Evolutionary conservation across 2,113 vertebrate species (phyloP).

Genomic region (Heterocephalus glaber): DNA sequence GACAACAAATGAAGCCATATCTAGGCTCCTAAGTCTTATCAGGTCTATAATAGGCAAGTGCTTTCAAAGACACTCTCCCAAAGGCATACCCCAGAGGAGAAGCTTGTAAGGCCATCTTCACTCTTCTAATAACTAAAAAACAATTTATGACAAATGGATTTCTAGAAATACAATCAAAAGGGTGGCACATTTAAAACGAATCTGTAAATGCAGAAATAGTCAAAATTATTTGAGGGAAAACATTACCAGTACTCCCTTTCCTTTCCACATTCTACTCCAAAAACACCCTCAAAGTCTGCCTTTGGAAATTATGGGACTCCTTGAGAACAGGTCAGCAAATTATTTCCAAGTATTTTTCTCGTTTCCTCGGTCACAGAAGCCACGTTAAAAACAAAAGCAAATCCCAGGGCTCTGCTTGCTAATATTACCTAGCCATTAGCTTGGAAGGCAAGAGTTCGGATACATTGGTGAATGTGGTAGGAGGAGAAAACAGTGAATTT

Average conservation of each 20-base stretch:
- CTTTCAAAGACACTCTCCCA: not conserved
- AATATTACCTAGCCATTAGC: not conserved
- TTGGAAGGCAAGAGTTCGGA: not conserved
- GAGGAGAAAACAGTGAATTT: not conserved
- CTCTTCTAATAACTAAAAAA: not conserved
- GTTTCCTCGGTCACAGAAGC: not conserved
- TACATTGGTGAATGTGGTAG: not conserved
- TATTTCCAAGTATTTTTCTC: not conserved
- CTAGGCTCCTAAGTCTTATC: not conserved
- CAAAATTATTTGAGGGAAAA: not conserved
- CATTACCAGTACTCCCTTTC: not conserved
- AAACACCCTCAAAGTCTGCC: not conserved
- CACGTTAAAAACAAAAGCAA: not conserved
- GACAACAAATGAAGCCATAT: not conserved
- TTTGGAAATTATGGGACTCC: slow-evolving; percentile 18
- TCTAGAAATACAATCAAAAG: slow-evolving; percentile 49
- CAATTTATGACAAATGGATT: not conserved
- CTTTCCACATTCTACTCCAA: not conserved
- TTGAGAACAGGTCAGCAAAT: slow-evolving; percentile 23
- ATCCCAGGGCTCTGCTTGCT: not conserved
- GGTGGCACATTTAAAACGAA: slow-evolving; percentile 15
- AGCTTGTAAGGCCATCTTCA: not conserved
- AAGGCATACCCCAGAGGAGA: not conserved
- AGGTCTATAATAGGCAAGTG: not conserved
- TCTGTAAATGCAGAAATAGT: not conserved